phyloP scores from a whole-genome alignment of 2,113 vertebrate genomes.

The Protobothrops mucrosquamatus region DNA sequence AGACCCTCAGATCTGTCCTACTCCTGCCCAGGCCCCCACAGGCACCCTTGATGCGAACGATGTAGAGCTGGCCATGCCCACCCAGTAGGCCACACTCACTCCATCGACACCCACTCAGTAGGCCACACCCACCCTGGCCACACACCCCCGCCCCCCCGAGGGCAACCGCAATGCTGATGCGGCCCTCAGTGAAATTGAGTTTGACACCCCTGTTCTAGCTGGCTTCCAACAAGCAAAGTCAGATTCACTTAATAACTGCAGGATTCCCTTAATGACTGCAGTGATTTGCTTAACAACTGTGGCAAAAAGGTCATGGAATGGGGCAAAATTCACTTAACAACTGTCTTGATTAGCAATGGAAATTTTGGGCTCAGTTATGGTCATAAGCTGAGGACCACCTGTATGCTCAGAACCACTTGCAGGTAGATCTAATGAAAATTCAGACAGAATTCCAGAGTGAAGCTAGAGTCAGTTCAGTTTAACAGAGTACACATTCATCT shows the following conservation, averaged over 20 bases:
- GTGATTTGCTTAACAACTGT: neutral
- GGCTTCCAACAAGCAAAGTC: neutral
- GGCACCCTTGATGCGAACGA: too few species aligned
- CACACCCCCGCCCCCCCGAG: too few species aligned
- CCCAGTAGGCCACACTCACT: too few species aligned
- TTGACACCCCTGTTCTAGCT: neutral
- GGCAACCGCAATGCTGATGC: too few species aligned
- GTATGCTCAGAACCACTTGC: neutral
- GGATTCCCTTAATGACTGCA: neutral
- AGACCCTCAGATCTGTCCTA: too few species aligned
- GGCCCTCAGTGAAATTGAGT: too few species aligned
- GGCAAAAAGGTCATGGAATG: neutral
- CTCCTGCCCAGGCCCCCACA: too few species aligned
- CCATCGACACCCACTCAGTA: too few species aligned
- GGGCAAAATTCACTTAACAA: neutral
- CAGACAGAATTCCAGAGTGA: neutral
- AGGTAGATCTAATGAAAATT: neutral
- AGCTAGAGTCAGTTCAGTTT: neutral
- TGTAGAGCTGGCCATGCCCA: too few species aligned
- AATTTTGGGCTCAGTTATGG: neutral
- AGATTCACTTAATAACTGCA: neutral
- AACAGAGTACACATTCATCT: neutral
- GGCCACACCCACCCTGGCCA: too few species aligned
- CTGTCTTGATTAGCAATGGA: neutral
- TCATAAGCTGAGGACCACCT: neutral